Base-by-base conservation (phyloP, 2,113 vertebrate genomes). In the cattle (Bos taurus) region DNA sequence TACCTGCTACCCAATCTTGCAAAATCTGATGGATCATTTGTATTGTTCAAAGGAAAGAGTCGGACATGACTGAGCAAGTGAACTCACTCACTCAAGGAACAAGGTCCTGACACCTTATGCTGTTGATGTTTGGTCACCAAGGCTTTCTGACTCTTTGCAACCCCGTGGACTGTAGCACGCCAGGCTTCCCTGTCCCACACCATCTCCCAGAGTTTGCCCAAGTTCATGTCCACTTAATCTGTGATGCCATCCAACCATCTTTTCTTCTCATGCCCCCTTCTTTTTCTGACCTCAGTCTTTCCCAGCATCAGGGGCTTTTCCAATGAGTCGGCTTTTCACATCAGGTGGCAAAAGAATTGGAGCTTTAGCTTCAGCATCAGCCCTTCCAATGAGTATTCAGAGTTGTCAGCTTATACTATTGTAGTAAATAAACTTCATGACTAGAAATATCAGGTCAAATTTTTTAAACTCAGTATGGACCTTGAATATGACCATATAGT, bases 41-140 rank as follows among this genome's bases (percentile, higher is more conserved):
- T 67, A n/a, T 10, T 50, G 64, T 40, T 43, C 46, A 8, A 90
- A 71, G 64, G n/a, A 36, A 36, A 71, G n/a, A 71, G n/a, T 71
- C 5, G 5, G 10, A 71, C 19, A 36, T 2, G 0, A 23, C n/a
- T 71, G 64, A 40, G n/a, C 0, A 0, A 71, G 9, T 71, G 21
- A 71, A 71, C n/a, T 71, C n/a, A 71, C 17, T 71, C n/a, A 36
- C n/a, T 71, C n/a, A 71, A 50, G n/a, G 16, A 57, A 56, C 2
- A 82, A 57, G 23, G 21, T 30, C 25, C 30, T 92, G 2, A 71
- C 5, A 36, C 1, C n/a, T 71, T 71, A 71, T 36, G 19, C 6
- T 71, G 67, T 12, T 71, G n/a, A 71, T 71, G n/a, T 71, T 36
- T 2, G 0, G n/a, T 71, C n/a, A 71, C n/a, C 67, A 71, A 12